A percentile compares a stretch with the other conserved stretches of the same genome.
phyloP scores from a whole-genome alignment of 1,140 invertebrate genomes.

The Epicauta chinensis region DNA sequence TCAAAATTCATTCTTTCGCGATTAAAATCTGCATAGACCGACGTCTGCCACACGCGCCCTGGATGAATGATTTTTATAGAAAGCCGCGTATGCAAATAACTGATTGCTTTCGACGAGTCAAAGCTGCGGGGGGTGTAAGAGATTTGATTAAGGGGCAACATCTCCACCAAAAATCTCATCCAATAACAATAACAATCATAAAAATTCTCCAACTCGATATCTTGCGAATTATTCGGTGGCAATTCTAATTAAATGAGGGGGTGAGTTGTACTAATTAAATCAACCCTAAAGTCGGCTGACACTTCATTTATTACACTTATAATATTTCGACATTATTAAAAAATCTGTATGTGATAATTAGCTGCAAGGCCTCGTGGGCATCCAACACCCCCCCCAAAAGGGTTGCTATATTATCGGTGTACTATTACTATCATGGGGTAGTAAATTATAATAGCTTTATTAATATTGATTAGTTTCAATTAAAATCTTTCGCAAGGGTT shows the following conservation, averaged over 20 bases:
- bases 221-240: not conserved
- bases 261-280: not conserved
- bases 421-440: slow-evolving; percentile 1
- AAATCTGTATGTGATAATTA: too few relatives aligned
- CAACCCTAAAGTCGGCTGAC: too few relatives aligned
- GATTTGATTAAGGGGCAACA: slow-evolving; percentile 21
- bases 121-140: slow-evolving; percentile 9
- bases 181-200: too few relatives aligned
- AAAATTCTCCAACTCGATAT: too few relatives aligned
- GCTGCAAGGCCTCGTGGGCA: too few relatives aligned
- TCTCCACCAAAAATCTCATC: not conserved
- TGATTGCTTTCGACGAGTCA: slow-evolving; percentile 1
- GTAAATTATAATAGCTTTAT: slow-evolving; percentile 31
- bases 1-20: slow-evolving; percentile 40
- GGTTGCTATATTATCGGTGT: too few relatives aligned
- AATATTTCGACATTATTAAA: not conserved
- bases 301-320: not conserved
- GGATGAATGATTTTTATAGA: slow-evolving; percentile 32
- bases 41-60: slow-evolving; percentile 1
- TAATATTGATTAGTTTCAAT: slow-evolving; percentile 38
- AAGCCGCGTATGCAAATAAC: slow-evolving; percentile 25
- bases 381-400: too few relatives aligned
- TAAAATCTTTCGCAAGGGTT: slow-evolving; percentile 27
- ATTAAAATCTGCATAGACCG: slow-evolving; percentile 36
- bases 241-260: not conserved